Conservation (phyloP, 2,113 vertebrate species). For the Neolamprologus tretocephalus region DNA sequence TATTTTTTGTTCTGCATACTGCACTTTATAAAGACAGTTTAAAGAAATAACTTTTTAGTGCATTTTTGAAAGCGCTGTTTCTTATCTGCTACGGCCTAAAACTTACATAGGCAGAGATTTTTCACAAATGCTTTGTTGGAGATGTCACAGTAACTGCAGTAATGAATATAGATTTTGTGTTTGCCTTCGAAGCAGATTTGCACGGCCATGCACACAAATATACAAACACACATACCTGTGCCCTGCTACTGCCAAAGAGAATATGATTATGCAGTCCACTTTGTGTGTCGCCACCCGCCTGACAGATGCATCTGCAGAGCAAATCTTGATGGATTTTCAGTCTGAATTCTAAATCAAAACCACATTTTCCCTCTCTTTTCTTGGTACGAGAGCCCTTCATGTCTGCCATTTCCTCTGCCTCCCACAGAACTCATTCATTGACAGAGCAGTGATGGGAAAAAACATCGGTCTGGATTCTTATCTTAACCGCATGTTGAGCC, state of each 20-base stretch:
- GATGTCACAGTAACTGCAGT: constrained; percentile 14
- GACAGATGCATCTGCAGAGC: constrained; percentile 69
- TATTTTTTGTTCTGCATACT: neutral
- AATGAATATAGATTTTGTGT: constrained; percentile 66
- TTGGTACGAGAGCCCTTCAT: neutral
- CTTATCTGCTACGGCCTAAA: neutral
- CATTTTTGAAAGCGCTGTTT: neutral
- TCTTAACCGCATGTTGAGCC: constrained; percentile 13
- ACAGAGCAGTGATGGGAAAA: constrained; percentile 36
- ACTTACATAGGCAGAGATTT: neutral
- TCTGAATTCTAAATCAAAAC: constrained; percentile 58
- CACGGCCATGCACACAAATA: neutral
- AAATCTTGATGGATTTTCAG: constrained; percentile 73
- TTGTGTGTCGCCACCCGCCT: constrained; percentile 50
- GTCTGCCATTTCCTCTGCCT: constrained; percentile 21
- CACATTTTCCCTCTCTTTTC: constrained; percentile 21
- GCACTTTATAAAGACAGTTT: neutral
- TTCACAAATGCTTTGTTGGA: constrained; percentile 12
- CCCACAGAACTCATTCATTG: constrained; percentile 41
- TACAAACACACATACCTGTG: constrained; percentile 7
- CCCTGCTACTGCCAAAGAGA: constrained; percentile 43
- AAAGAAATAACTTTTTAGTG: neutral
- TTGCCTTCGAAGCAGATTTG: constrained; percentile 10
- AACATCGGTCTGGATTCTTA: constrained; percentile 29
- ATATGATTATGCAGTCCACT: constrained; percentile 57